A percentile compares a stretch with the other conserved stretches of the same genome.
These are phyloP conservation scores for Bombus superbus DNA, from an alignment of 1,140 invertebrate species.

Conservation along the genomic window DNA sequence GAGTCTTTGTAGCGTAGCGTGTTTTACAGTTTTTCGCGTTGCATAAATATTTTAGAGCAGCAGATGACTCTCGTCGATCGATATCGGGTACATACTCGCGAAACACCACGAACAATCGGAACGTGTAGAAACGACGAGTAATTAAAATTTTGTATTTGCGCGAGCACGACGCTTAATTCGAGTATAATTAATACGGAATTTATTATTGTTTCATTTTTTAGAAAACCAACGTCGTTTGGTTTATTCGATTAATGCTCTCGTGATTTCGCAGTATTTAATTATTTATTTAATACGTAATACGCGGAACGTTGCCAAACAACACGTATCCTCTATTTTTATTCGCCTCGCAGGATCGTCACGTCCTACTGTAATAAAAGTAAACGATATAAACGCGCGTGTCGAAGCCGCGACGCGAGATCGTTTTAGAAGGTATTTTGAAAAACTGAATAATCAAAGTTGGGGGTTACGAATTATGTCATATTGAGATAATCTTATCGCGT, in stretches of 20 bases:
- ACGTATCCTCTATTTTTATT: not conserved
- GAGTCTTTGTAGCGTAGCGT: too few relatives aligned
- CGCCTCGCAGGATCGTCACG: too few relatives aligned
- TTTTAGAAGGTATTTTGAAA: too few relatives aligned
- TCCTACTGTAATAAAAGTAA: not conserved
- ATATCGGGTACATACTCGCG: too few relatives aligned
- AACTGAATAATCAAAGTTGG: not conserved
- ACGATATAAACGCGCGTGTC: not conserved
- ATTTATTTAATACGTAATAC: not conserved
- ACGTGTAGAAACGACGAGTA: too few relatives aligned
- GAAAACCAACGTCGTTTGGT: too few relatives aligned
- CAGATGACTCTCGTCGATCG: too few relatives aligned
- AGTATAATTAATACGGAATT: not conserved
- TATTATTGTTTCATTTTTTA: not conserved
- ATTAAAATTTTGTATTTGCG: not conserved
- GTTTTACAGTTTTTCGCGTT: too few relatives aligned
- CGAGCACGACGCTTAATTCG: not conserved
- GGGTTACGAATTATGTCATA: not conserved
- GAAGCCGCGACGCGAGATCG: not conserved
- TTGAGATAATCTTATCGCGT: conserved; percentile 20
- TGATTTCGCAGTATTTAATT: not conserved
- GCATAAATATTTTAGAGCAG: too few relatives aligned
- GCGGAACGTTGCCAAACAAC: not conserved
- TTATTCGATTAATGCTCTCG: not conserved
- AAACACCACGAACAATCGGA: too few relatives aligned